Evolutionary conservation across 2,797 vertebrate species (phyloP).

Genomic region (Nannoperca australis): DNA sequence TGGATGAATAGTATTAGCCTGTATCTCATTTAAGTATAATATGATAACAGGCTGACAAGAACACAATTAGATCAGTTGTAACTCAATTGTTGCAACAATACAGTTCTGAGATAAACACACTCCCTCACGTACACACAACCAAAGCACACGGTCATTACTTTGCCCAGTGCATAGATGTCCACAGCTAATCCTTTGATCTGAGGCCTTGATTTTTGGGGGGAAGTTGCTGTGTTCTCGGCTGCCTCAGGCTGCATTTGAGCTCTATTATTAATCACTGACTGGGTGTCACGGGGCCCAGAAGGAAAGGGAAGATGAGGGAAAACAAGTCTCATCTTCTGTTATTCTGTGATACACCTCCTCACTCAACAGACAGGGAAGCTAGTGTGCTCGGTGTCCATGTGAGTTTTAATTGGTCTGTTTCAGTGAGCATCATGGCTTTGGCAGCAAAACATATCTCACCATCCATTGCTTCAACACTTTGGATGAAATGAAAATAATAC

Average conservation of each 20-base stretch:
- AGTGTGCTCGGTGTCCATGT: not conserved
- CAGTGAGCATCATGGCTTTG: not conserved
- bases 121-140: conserved; percentile 22
- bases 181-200: conserved; percentile 67
- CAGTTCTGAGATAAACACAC: conserved; percentile 39
- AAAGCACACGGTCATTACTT: conserved; percentile 45
- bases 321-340: conserved; percentile 47
- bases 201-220: conserved; percentile 47
- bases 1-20: conserved; percentile 12
- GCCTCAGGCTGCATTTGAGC: conserved; percentile 59
- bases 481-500: not conserved
- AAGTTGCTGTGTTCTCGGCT: conserved; percentile 42
- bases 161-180: conserved; percentile 43
- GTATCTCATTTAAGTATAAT: conserved; percentile 43
- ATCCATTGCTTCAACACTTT: conserved; percentile 1
- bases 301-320: conserved; percentile 39
- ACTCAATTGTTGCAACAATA: conserved; percentile 37
- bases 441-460: not conserved
- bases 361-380: conserved; percentile 15
- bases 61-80: conserved; percentile 31
- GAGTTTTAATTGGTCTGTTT: conserved; percentile 47
- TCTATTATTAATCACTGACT: conserved; percentile 72
- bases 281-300: conserved; percentile 37
- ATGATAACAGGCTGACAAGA: conserved; percentile 36
- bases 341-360: conserved; percentile 48